Evolutionary conservation across 1,140 invertebrate species (phyloP).

Genomic region (Microplitis mediator): DNA sequence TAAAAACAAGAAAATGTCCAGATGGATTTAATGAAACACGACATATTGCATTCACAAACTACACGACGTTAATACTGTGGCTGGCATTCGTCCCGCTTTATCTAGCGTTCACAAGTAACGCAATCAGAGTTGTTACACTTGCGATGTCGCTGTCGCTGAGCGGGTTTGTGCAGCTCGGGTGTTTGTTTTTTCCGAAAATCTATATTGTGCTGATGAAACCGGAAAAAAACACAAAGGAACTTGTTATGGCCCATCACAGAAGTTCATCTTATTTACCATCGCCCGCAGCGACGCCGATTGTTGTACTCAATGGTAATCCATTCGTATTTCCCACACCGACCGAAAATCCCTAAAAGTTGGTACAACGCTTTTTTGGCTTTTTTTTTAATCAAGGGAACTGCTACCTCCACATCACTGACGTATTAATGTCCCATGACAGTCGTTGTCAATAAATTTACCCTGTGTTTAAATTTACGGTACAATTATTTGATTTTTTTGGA

Average conservation of each 20-base stretch:
- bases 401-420: too few species aligned
- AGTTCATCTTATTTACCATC: constrained; percentile 46
- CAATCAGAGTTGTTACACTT: constrained; percentile 64
- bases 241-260: constrained; percentile 61
- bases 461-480: too few species aligned
- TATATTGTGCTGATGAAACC: constrained; percentile 72
- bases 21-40: constrained; percentile 80
- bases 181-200: constrained; percentile 69
- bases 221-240: constrained; percentile 72
- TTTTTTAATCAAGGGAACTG: not conserved
- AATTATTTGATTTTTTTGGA: too few species aligned
- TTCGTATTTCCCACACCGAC: constrained; percentile 25
- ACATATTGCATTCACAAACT: constrained; percentile 79
- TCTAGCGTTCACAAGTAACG: constrained; percentile 60
- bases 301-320: constrained; percentile 40
- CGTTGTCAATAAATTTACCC: too few species aligned
- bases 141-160: constrained; percentile 65
- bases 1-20: constrained; percentile 77
- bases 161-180: constrained; percentile 62
- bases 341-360: constrained; percentile 26
- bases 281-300: constrained; percentile 34
- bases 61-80: constrained; percentile 80
- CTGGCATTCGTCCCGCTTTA: constrained; percentile 76
- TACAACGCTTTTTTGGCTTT: not conserved
- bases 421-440: too few species aligned